These are phyloP conservation scores for Ceratina calcarata DNA, from an alignment of 1,140 invertebrate species.

Conservation along the genomic window DNA sequence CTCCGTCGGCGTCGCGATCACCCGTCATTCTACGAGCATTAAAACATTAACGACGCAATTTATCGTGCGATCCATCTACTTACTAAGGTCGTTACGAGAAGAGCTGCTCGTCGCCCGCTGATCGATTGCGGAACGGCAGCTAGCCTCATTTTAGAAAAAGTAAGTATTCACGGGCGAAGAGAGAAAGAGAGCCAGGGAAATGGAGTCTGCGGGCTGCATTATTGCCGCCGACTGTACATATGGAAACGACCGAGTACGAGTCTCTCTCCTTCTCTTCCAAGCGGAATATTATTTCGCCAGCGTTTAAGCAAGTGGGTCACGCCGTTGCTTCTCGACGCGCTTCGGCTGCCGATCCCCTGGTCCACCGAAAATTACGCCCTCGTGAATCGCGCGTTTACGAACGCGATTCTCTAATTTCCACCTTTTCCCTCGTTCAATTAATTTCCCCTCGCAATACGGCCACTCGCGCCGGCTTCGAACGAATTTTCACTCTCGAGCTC, in stretches of 20 bases:
- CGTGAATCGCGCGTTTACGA: constrained; percentile 7
- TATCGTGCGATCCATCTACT: constrained; percentile 10
- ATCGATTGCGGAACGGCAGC: constrained; percentile 36
- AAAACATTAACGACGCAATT: constrained; percentile 19
- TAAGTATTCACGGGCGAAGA: background rate
- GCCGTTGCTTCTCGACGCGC: constrained; percentile 41
- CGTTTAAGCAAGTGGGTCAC: constrained; percentile 66
- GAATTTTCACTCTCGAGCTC: background rate
- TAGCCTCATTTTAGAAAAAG: constrained; percentile 41
- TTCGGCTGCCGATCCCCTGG: constrained; percentile 40
- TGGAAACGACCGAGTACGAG: constrained; percentile 49
- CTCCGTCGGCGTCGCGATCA: background rate
- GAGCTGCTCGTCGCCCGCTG: constrained; percentile 14
- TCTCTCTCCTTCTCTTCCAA: constrained; percentile 41
- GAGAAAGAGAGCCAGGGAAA: constrained; percentile 22
- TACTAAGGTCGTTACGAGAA: constrained; percentile 28
- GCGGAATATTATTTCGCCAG: constrained; percentile 63
- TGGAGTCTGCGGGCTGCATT: constrained; percentile 47
- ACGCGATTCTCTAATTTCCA: background rate
- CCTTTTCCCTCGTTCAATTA: constrained; percentile 31
- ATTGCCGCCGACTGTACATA: constrained; percentile 49
- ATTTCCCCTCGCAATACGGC: constrained; percentile 18
- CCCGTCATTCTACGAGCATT: background rate
- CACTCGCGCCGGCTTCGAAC: background rate
- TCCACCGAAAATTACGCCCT: constrained; percentile 45